Conservation (phyloP, 2,888 invertebrate genomes). For the Drosophila greeni region DNA sequence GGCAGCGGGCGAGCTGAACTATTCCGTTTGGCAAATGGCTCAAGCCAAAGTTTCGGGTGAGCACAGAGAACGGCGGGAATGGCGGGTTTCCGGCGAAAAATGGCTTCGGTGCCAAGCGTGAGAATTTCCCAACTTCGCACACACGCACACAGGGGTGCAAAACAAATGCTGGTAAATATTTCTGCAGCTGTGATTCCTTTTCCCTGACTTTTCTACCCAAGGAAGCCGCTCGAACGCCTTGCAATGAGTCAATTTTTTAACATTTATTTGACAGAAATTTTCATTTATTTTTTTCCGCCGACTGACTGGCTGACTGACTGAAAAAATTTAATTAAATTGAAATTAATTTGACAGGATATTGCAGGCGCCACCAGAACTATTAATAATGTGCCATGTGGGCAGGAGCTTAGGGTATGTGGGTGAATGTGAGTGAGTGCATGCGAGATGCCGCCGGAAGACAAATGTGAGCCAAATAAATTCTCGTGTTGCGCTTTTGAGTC, state of each 20-base stretch:
- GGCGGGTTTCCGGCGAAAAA: slow-evolving; percentile 55
- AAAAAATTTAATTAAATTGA: slow-evolving; percentile 72
- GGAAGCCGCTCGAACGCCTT: slow-evolving; percentile 40
- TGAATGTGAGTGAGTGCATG: slow-evolving; percentile 41
- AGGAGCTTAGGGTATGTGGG: slow-evolving; percentile 18
- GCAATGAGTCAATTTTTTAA: slow-evolving; percentile 75
- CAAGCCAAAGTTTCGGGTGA: slow-evolving; percentile 29
- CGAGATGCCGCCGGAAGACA: slow-evolving; percentile 55
- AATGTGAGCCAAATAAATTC: slow-evolving; percentile 70
- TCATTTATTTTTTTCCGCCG: slow-evolving; percentile 60
- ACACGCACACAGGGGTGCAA: slow-evolving; percentile 41
- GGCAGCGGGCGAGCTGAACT: slow-evolving; percentile 49
- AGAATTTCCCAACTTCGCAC: slow-evolving; percentile 53
- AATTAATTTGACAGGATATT: slow-evolving; percentile 74
- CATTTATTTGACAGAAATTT: slow-evolving; percentile 73
- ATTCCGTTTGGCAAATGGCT: slow-evolving; percentile 66
- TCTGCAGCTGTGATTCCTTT: slow-evolving; percentile 69
- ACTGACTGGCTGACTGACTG: slow-evolving; percentile 4
- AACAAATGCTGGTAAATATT: slow-evolving; percentile 72
- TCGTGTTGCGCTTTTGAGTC: slow-evolving; percentile 69
- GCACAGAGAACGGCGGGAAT: neutral
- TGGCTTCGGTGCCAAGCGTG: slow-evolving; percentile 68
- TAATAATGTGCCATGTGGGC: slow-evolving; percentile 61
- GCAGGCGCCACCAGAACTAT: slow-evolving; percentile 66
- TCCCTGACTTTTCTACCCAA: slow-evolving; percentile 25